Evolutionary conservation across 2,888 invertebrate genomes (phyloP), one percentile per base, ranked within the genome.

Genomic region (Prenolepis imparis): DNA sequence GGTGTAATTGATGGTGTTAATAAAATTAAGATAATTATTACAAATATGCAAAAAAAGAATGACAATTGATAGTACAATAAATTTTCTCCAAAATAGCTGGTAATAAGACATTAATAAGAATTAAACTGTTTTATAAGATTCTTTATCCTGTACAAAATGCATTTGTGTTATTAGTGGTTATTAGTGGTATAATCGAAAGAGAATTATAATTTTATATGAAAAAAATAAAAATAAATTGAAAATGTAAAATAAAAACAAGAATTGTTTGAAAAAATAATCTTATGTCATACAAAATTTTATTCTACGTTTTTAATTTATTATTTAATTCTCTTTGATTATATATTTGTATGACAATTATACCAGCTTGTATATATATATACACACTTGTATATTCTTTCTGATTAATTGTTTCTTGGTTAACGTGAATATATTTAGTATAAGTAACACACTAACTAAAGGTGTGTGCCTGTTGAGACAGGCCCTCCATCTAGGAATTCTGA

Each of bases 401-500:
- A 52, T 32, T 72, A 82, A 86, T 61, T 81, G 74, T 80, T 88
- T 84, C 72, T n/a, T 85, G 83, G 88, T 81, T 88, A 86, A 48
- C 61, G 73, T 68, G 73, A 15, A 59, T 52, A 59, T 59, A 59
- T 59, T 28, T 78, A 83, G 75, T 84, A 85, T 82, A 86, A 88
- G 84, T 91, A 91, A 91, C 89, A 87, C 87, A 91, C 89, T 92
- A 92, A 92, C 91, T 89, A 88, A 78, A 89, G 90, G 90, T 92
- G 88, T 90, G 91, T 91, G 89, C 93, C 91, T 93, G 90, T 91
- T 90, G 89, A 91, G 92, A 94, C 96, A 96, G 97, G 96, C 92
- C 96, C 97, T 91, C 96, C 96, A 95, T 96, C 96, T 91, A 95
- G 96, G 94, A 96, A 96, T 92, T 96, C 96, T 88, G 96, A 97